Evolutionary conservation across 1,140 invertebrate genomes (phyloP), one percentile per base, ranked within the genome.

Genomic region (Drosophila virilis): DNA sequence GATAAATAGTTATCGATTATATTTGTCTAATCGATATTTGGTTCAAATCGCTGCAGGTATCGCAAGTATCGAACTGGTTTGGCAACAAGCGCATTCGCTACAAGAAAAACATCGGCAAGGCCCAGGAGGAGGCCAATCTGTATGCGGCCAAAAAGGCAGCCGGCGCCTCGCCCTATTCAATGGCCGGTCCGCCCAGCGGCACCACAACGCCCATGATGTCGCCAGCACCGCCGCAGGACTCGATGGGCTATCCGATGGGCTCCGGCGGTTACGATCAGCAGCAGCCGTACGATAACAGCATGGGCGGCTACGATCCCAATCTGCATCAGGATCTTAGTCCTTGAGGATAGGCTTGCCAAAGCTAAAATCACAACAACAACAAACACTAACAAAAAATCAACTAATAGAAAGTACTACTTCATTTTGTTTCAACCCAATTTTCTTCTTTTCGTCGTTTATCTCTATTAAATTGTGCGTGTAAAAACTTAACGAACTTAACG

Each of bases 61-160:
- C 93, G 0, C 94, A 98, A 96, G 97, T 98, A 61, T 98, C 97
- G 64, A 98, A 98, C 95, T 99, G 99, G 99, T 99, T 99, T 93
- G 99, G 99, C 77, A 99, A 99, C 94, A 99, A 99, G 93, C 95
- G 99, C 92, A 99, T 99, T 94, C 96, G 99, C 91, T 99, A 99
- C 94, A 99, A 99, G 96, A 99, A 99, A 94, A 99, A 99, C 93
- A 99, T 99, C 77, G 98, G 98, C 77, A 99, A 99, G 94, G 98
- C 99, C 62, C 98, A 99, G 93, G 99, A 99, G 93, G 99, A 99
- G 93, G 99, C 99, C 40, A 99, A 99, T 93, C 94, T 99, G 80
- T 99, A 99, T 93, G 98, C 98, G 77, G 98, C 98, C 51, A 99
- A 99, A 94, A 99, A 99, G 93, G 98, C 98, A 90, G 98, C 98